Percentiles rank a stretch among this genome's conserved stretches.
Evolutionary conservation across 2,888 invertebrate species (phyloP).

Genomic region (Allophyes oxyacanthae): DNA sequence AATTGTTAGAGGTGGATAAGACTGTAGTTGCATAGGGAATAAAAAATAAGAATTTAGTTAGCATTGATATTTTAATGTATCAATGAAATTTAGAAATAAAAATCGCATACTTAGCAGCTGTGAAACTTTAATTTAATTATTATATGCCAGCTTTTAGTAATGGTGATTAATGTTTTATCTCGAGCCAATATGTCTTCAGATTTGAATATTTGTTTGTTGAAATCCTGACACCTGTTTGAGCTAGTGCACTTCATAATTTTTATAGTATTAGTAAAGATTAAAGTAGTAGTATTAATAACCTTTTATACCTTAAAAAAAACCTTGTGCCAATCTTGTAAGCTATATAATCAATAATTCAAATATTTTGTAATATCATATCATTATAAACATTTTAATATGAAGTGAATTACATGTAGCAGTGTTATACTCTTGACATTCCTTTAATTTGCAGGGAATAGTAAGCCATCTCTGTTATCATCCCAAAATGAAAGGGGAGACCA

Average conservation of each 20-base stretch:
- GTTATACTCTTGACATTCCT: background rate
- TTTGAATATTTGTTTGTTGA: background rate
- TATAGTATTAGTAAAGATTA: slow-evolving; percentile 24
- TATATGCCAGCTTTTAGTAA: background rate
- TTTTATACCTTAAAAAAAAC: slow-evolving; percentile 24
- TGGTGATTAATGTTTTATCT: slow-evolving; percentile 1
- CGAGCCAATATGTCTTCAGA: slow-evolving; percentile 1
- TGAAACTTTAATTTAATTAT: too few relatives aligned
- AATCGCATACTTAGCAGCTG: too few relatives aligned
- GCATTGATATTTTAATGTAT: too few relatives aligned
- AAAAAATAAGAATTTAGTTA: too few relatives aligned
- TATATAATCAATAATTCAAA: slow-evolving; percentile 1
- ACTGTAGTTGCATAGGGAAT: too few relatives aligned
- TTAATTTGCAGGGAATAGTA: background rate
- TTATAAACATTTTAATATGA: background rate
- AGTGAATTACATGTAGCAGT: background rate
- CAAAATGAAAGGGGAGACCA: too few relatives aligned
- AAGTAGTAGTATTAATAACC: slow-evolving; percentile 29
- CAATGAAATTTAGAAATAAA: too few relatives aligned
- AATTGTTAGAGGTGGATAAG: too few relatives aligned
- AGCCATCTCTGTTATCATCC: too few relatives aligned
- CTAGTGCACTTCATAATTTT: slow-evolving; percentile 16
- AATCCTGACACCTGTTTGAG: background rate
- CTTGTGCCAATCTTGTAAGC: slow-evolving; percentile 33
- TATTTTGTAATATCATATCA: slow-evolving; percentile 16